Base-by-base conservation (phyloP, 2,113 vertebrate species). In the Columbina picui region DNA sequence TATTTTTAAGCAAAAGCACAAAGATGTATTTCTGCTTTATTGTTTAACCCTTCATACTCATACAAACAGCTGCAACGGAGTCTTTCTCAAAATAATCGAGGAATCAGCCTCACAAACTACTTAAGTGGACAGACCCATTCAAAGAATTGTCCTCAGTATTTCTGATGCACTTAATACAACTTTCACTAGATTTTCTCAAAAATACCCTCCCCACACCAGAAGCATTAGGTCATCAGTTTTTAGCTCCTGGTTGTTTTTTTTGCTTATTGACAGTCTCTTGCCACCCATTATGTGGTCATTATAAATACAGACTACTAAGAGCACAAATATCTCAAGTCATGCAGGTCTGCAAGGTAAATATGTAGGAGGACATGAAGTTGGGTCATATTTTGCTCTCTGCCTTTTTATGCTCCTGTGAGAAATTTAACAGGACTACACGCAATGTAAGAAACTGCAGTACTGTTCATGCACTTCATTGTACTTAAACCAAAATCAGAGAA, bases 1-100 rank as follows among this genome's bases (percentile, higher is more conserved):
- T 57, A 43, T 65, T 94, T 82, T 84, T 61, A 78, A 90, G 83
- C 34, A 87, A 61, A 93, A 89, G 45, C 77, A 90, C 32, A 47
- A 86, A 86, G 64, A 88, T 56, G 12, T 47, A 87, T 81, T 93
- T 64, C 67, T 93, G 41, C 23, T 86, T 83, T 61, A 63, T 80
- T 69, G 45, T 87, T 94, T 88, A 96, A 95, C 70, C 34, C 57
- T 85, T 85, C 34, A 36, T 41, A 25, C 27, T 78, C 69, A 69
- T 5, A 29, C 41, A n/a, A 56, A 73, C 7, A 71, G 14, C 32
- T 91, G 50, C 34, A 61, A 59, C 32, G 23, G n/a, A 26, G 9
- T 67, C 18, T 43, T 47, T 39, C 45, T 86, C 20, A 41, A 78
- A 85, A 87, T 1, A 0, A 55, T 36, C 27, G 45, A 79, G 39